Evolutionary conservation across 2,888 invertebrate genomes (phyloP), one percentile per base, ranked within the genome.

Genomic region (Zelleria hepariella): DNA sequence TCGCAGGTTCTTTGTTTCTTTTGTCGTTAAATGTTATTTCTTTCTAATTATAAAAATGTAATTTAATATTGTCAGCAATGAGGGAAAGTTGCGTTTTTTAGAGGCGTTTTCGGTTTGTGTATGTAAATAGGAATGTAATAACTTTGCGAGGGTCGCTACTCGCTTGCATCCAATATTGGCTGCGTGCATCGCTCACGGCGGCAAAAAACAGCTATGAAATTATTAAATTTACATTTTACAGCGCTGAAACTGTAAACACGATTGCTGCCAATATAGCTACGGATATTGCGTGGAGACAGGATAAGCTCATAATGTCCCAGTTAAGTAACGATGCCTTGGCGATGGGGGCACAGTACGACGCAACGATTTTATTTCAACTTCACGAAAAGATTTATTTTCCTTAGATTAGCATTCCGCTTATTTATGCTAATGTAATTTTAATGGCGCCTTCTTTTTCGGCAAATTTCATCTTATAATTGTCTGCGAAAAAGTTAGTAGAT

Each of bases 391-490:
- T 87, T 88, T 88, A 87, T 87, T 86, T 81, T 80, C 80, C 78
- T 79, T 74, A 85, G 86, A 88, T 88, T 88, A 88, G 86, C 87
- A 85, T 85, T 82, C 77, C 81, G 82, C 85, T 86, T 86, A 86
- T 87, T 88, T 87, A 87, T 88, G 87, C 86, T 88, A 88, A 88
- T 88, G 87, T 86, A 85, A 86, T 88, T 88, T 88, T 87, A 88
- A 88, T 87, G 87, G 85, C 80, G 70, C 71, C 77, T 82, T 79
- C 82, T 82, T 86, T 83, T 86, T 85, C 80, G 77, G 80, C 83
- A 86, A 86, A 88, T 86, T 88, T 87, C 84, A 82, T 86, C 86
- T 86, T 76, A 73, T 70, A 77, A 58, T 58, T 51, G 58, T 51
- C 58, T 51, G 20, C 26, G 26, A 82, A 83, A 82, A 86, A 83